Evolutionary conservation across 2,113 vertebrate genomes (phyloP), one percentile per base, ranked within the genome.

Genomic region (Corythornis madagascariensis): DNA sequence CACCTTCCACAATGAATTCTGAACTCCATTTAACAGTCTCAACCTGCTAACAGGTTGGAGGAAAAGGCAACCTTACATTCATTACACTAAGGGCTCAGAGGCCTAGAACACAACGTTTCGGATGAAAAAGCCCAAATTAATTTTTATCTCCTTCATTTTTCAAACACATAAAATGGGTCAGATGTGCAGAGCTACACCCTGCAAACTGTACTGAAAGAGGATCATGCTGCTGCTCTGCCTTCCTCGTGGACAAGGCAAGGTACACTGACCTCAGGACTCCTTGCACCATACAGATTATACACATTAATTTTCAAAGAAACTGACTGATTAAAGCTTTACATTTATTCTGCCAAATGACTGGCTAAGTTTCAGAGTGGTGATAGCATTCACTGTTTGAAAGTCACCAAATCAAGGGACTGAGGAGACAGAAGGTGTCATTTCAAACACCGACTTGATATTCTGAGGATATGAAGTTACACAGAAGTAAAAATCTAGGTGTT

Each of bases 1-100:
- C 75, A 82, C 18, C 50, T 86, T 80, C 60, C 83, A 78, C 92
- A 95, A 73, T 64, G 38, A 96, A 92, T 92, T 86, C 83, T 83
- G 79, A 94, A 70, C 13, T 66, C 72, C 59, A 81, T 90, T 92
- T 83, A 83, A 79, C 38, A 74, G 67, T 76, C 85, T 61, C 64
- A 90, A 78, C 56, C 71, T 69, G 59, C 86, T 89, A 92, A 85
- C 38, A 61, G 48, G 47, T 53, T 77, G 80, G 28, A 94, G 53
- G 74, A 88, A 91, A 79, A 42, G 22, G 19, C 64, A 94, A 81
- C 35, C 61, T 75, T 71, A 83, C 43, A 74, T 93, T 89, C 25
- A 78, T 85, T 96, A 86, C 42, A 72, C 56, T 82, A 14, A 86
- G 56, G 40, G 25, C 40, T 95, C 71, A 94, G 66, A 90, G 79